Conservation (phyloP, 2,888 invertebrate species). For the Phengaris alcon region DNA sequence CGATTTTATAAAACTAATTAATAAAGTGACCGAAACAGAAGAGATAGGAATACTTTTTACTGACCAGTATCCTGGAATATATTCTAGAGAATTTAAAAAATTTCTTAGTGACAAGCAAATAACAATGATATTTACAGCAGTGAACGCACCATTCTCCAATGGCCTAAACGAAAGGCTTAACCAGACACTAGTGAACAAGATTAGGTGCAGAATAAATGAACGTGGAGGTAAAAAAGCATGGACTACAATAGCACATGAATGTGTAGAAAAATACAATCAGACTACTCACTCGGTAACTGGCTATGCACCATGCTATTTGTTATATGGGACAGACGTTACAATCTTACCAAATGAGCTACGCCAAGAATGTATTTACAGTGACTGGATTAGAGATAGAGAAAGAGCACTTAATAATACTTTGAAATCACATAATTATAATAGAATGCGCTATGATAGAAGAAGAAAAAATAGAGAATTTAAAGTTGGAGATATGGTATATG, state of each 20-base stretch:
- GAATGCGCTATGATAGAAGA: neutral
- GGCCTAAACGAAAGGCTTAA: constrained; percentile 23
- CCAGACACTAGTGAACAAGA: constrained; percentile 20
- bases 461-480: constrained; percentile 30
- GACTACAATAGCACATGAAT: constrained; percentile 4
- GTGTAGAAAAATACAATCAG: constrained; percentile 8
- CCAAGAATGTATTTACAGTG: neutral
- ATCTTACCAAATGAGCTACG: constrained; percentile 14
- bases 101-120: neutral
- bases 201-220: constrained; percentile 22
- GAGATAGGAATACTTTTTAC: neutral
- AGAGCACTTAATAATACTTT: constrained; percentile 4
- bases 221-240: neutral
- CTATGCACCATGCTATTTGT: constrained; percentile 11
- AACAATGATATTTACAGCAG: neutral
- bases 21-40: too few relatives aligned
- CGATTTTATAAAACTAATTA: neutral
- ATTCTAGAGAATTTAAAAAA: neutral
- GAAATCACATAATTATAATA: constrained; percentile 12
- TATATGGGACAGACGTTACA: constrained; percentile 15
- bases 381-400: neutral
- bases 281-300: constrained; percentile 11
- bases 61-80: neutral
- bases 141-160: too few relatives aligned
- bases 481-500: constrained; percentile 33